Percentiles rank a stretch among this genome's conserved stretches.
Conservation (phyloP, 1,140 invertebrate species). For the Lepidurus arcticus region DNA sequence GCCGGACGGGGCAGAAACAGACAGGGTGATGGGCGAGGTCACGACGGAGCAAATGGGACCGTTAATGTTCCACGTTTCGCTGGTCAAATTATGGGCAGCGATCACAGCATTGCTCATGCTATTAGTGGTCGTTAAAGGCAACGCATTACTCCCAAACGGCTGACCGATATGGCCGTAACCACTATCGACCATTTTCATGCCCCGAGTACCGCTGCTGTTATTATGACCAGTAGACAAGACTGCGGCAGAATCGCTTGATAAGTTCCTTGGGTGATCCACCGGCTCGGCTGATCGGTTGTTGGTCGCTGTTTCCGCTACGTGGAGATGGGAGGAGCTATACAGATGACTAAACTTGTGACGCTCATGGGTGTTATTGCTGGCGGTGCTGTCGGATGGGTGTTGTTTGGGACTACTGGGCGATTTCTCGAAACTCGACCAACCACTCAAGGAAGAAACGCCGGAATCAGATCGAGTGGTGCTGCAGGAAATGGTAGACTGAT, state of each 20-base stretch:
- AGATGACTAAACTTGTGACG: slow-evolving; percentile 36
- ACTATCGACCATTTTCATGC: slow-evolving; percentile 19
- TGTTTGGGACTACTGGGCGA: slow-evolving; percentile 54
- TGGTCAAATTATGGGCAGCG: slow-evolving; percentile 27
- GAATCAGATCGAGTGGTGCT: slow-evolving; percentile 62
- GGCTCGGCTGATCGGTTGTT: slow-evolving; percentile 12
- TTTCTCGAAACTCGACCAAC: slow-evolving; percentile 75
- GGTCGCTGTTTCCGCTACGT: neutral
- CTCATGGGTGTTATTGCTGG: slow-evolving; percentile 38
- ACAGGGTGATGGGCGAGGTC: neutral
- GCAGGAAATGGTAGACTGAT: neutral
- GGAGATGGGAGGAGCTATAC: neutral
- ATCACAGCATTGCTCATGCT: slow-evolving; percentile 16
- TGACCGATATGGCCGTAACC: neutral
- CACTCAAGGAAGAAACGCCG: slow-evolving; percentile 75
- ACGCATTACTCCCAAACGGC: slow-evolving; percentile 23
- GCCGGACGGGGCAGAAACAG: neutral
- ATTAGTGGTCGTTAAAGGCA: slow-evolving; percentile 23
- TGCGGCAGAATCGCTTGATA: slow-evolving; percentile 7
- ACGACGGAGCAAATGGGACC: slow-evolving; percentile 32
- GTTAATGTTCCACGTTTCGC: slow-evolving; percentile 33
- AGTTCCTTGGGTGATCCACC: neutral
- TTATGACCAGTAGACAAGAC: neutral
- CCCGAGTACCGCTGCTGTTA: slow-evolving; percentile 25
- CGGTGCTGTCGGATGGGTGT: slow-evolving; percentile 34